phyloP scores from a whole-genome alignment of 1,140 invertebrate species.

The Lordiphosa stackelbergi region DNA sequence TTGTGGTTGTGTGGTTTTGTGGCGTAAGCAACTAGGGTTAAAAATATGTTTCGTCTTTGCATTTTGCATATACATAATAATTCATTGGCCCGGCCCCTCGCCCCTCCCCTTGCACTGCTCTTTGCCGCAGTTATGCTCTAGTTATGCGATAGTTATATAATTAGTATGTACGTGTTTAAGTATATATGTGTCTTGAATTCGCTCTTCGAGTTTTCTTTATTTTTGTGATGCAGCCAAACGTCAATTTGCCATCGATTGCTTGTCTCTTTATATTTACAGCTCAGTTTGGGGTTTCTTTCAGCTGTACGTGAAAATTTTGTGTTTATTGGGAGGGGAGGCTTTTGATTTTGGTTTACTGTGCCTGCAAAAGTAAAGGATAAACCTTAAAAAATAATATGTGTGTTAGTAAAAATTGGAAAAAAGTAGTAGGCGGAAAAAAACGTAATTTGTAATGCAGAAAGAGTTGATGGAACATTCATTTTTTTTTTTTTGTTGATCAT shows the following conservation, averaged over 20 bases:
- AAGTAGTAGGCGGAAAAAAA: conserved; percentile 75
- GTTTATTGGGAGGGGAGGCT: conserved; percentile 2
- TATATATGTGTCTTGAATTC: conserved; percentile 31
- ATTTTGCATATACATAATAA: conserved; percentile 39
- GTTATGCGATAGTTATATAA: conserved; percentile 42
- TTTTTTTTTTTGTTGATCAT: background rate
- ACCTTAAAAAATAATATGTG: conserved; percentile 78
- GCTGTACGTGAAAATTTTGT: conserved; percentile 65
- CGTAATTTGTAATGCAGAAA: conserved; percentile 55
- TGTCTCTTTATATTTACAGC: conserved; percentile 65
- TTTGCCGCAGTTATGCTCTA: conserved; percentile 51
- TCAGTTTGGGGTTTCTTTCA: conserved; percentile 60
- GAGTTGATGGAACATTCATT: conserved; percentile 18
- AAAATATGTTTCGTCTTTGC: conserved; percentile 41
- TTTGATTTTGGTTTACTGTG: conserved; percentile 71
- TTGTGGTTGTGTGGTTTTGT: conserved; percentile 10
- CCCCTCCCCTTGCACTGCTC: conserved; percentile 23
- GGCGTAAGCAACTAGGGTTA: conserved; percentile 58
- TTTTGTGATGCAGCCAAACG: conserved; percentile 53
- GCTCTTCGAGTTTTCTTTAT: conserved; percentile 29
- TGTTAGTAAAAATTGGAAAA: conserved; percentile 77
- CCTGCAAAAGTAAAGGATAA: conserved; percentile 78
- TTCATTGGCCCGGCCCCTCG: conserved; percentile 29
- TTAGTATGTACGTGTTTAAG: conserved; percentile 25
- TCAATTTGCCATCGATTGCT: conserved; percentile 56